Conservation (phyloP, 2,113 vertebrate genomes). For the Parus major region DNA sequence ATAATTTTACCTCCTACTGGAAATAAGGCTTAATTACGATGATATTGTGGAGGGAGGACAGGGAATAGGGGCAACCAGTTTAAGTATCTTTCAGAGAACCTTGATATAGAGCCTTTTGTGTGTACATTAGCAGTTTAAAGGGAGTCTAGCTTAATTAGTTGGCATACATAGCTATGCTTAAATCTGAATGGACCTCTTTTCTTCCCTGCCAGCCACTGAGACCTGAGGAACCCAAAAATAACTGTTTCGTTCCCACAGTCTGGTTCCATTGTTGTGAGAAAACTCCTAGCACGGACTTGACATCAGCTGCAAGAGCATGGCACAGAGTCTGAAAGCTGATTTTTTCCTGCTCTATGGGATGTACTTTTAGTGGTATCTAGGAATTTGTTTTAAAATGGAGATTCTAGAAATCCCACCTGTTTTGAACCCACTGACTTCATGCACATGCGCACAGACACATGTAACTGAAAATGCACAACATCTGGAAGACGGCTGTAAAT, state of each 20-base stretch:
- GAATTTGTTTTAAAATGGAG: not conserved
- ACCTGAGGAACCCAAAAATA: not conserved
- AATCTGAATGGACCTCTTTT: not conserved
- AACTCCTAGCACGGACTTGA: fast-evolving
- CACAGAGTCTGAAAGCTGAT: not conserved
- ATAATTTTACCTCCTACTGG: not conserved
- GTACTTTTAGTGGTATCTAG: not conserved
- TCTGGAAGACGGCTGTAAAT: not conserved
- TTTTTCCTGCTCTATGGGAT: not conserved
- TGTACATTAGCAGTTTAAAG: not conserved
- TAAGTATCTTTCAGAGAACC: not conserved
- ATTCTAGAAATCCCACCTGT: not conserved
- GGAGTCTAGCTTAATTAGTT: not conserved
- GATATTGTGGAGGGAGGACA: not conserved
- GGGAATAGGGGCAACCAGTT: not conserved
- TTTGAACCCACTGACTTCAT: not conserved
- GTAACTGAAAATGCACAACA: not conserved
- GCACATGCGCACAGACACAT: fast-evolving
- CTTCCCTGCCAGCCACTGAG: not conserved
- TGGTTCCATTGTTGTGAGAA: not conserved
- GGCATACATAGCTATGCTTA: fast-evolving
- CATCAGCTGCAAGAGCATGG: not conserved
- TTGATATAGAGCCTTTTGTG: not conserved
- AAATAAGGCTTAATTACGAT: not conserved
- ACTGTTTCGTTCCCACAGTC: not conserved